These are phyloP conservation scores for Agrilus mali DNA, from an alignment of 2,888 invertebrate genomes.

Conservation along the genomic window DNA sequence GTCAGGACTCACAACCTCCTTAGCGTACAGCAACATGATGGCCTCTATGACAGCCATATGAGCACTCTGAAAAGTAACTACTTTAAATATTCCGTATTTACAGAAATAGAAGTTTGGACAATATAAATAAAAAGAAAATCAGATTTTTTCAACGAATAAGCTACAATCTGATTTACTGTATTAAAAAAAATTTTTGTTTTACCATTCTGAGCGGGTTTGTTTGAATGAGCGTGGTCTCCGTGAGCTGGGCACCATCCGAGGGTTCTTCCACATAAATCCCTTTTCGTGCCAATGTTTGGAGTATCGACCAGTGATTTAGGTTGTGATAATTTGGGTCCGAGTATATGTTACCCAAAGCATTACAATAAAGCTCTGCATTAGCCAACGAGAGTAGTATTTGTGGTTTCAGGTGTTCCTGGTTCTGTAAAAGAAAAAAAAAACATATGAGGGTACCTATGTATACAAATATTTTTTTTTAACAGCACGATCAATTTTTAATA, in stretches of 20 bases:
- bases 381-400: slow-evolving; percentile 83
- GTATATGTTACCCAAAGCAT: slow-evolving; percentile 89
- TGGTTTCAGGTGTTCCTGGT: slow-evolving; percentile 87
- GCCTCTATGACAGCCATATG: slow-evolving; percentile 95
- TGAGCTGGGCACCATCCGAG: slow-evolving; percentile 68
- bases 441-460: too few species aligned
- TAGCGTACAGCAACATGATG: slow-evolving; percentile 85
- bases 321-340: slow-evolving; percentile 93
- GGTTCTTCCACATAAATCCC: slow-evolving; percentile 78
- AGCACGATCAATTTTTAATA: too few species aligned
- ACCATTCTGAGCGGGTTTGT: slow-evolving; percentile 91
- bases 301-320: slow-evolving; percentile 89
- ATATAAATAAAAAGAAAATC: too few species aligned
- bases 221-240: slow-evolving; percentile 91
- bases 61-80: slow-evolving; percentile 57
- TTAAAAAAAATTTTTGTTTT: too few species aligned
- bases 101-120: slow-evolving; percentile 11
- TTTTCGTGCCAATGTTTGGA: slow-evolving; percentile 85
- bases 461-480: too few species aligned
- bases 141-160: too few species aligned
- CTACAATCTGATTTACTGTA: too few species aligned
- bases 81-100: slow-evolving; percentile 1
- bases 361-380: slow-evolving; percentile 89
- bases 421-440: slow-evolving; percentile 41
- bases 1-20: slow-evolving; percentile 82